These are phyloP conservation scores for Dicentrarchus labrax DNA, from an alignment of 2,113 vertebrate genomes.

Conservation along the genomic window DNA sequence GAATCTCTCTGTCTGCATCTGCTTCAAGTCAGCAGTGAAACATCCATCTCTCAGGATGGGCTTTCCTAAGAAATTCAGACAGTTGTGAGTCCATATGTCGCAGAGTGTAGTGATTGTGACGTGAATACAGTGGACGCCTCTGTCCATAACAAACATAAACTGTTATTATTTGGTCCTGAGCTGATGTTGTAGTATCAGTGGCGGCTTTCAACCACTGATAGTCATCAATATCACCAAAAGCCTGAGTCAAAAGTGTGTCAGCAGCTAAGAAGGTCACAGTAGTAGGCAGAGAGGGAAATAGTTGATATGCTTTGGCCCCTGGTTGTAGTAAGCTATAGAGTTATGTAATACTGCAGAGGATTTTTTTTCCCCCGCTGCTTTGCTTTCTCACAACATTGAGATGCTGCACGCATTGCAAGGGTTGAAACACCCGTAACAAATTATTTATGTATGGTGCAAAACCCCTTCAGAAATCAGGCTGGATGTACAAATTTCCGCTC, in stretches of 20 bases:
- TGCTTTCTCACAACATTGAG: constrained; percentile 69
- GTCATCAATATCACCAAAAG: constrained; percentile 17
- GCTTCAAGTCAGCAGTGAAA: not conserved
- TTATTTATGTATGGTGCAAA: constrained; percentile 66
- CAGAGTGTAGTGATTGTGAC: not conserved
- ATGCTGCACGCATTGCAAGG: constrained; percentile 56
- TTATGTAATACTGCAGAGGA: constrained; percentile 86
- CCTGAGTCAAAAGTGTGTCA: constrained; percentile 57
- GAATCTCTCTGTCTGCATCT: not conserved
- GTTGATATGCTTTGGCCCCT: constrained; percentile 49
- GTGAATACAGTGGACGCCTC: not conserved
- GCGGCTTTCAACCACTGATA: not conserved
- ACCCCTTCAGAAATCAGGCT: constrained; percentile 13
- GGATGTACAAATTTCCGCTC: constrained; percentile 3
- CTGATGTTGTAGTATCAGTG: constrained; percentile 4
- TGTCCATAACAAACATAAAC: not conserved
- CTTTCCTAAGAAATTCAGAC: not conserved
- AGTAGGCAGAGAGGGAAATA: constrained; percentile 29
- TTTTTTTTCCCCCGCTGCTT: constrained; percentile 43
- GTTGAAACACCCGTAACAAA: constrained; percentile 54
- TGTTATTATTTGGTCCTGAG: not conserved
- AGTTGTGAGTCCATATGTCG: constrained; percentile 7
- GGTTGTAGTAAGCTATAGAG: constrained; percentile 65
- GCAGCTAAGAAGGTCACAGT: constrained; percentile 56
- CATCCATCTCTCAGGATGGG: not conserved